These are phyloP conservation scores for Cladorhizidae sp. DNA, from an alignment of 37 sponge, comb jelly and placozoan genomes.

Conservation along the genomic window DNA sequence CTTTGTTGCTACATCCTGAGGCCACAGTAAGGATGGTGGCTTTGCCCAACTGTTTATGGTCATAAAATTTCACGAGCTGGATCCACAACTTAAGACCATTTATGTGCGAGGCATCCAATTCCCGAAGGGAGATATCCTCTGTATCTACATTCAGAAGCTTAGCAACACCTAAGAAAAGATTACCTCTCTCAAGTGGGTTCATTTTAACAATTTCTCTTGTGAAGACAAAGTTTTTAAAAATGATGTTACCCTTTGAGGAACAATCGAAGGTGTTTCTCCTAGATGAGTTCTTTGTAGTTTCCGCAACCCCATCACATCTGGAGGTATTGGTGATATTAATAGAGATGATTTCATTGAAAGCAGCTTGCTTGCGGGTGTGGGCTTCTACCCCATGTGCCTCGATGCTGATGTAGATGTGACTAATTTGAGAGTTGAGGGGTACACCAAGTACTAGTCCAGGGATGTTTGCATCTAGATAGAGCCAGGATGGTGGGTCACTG, in stretches of 20 bases:
- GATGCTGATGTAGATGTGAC: conserved; percentile 24
- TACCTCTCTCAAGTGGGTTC: background rate
- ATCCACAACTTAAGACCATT: conserved; percentile 21
- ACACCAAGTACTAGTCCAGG: conserved; percentile 36
- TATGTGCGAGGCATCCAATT: background rate
- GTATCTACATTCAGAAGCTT: conserved; percentile 1
- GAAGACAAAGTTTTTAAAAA: background rate
- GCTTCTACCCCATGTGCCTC: background rate
- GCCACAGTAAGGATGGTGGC: conserved; percentile 7
- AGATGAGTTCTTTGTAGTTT: no score
- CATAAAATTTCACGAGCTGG: conserved; percentile 8
- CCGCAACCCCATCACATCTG: no score
- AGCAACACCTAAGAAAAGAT: background rate
- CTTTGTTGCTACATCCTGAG: background rate
- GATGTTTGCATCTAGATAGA: conserved; percentile 22
- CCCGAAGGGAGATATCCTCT: background rate
- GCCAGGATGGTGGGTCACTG: conserved; percentile 40
- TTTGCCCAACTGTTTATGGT: background rate
- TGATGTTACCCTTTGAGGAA: background rate
- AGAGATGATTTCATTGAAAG: background rate
- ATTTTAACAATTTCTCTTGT: background rate
- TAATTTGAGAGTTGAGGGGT: conserved; percentile 20
- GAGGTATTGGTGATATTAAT: background rate
- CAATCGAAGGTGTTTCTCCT: background rate
- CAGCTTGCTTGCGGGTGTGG: background rate